phyloP scores from a whole-genome alignment of 2,888 invertebrate species.

The Diarsia brunnea region DNA sequence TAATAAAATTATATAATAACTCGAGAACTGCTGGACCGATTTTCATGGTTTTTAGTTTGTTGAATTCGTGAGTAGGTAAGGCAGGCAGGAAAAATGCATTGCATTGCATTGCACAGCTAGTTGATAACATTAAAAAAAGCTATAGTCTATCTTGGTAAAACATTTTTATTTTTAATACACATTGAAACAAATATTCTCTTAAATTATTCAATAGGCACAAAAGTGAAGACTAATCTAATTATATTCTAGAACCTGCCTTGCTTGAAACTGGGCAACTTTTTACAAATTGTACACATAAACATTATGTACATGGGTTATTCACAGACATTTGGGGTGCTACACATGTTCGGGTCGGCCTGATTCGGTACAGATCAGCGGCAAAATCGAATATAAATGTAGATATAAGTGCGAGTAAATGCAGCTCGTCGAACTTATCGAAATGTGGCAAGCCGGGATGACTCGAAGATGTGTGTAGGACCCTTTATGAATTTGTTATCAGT shows the following conservation, averaged over 20 bases:
- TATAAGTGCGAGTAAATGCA: neutral
- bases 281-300: slow-evolving; percentile 60
- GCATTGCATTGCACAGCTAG: too few relatives aligned
- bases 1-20: too few relatives aligned
- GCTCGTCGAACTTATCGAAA: neutral
- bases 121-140: neutral
- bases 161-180: slow-evolving; percentile 59
- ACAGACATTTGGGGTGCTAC: slow-evolving; percentile 38
- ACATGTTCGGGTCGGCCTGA: neutral
- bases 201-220: slow-evolving; percentile 68
- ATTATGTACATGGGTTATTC: slow-evolving; percentile 57
- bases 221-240: slow-evolving; percentile 67
- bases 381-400: neutral
- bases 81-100: too few relatives aligned
- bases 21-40: too few relatives aligned
- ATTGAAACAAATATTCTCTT: slow-evolving; percentile 65
- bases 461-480: neutral
- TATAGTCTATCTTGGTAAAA: slow-evolving; percentile 55
- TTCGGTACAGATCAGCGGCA: neutral
- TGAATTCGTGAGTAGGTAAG: too few relatives aligned
- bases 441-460: neutral
- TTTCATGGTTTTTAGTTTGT: too few relatives aligned
- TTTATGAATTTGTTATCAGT: slow-evolving; percentile 5
- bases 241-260: slow-evolving; percentile 57
- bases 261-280: slow-evolving; percentile 54